Conservation (phyloP, 2,797 vertebrate genomes). For the Sebastes iracundus region DNA sequence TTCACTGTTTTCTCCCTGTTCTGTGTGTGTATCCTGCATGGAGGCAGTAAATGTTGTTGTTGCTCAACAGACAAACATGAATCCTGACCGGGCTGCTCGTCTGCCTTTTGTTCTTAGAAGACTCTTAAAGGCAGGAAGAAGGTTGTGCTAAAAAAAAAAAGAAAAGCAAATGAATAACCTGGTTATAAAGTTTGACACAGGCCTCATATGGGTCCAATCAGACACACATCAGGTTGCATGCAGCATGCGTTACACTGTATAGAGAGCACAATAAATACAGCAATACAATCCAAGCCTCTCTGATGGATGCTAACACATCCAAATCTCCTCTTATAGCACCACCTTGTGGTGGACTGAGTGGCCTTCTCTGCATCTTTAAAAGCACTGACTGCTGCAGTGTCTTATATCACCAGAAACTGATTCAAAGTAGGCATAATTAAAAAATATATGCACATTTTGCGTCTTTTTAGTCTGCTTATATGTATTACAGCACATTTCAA, state of each 20-base stretch:
- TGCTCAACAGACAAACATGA: slow-evolving; percentile 67
- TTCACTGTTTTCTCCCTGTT: slow-evolving; percentile 74
- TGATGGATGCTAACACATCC: slow-evolving; percentile 41
- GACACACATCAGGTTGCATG: slow-evolving; percentile 24
- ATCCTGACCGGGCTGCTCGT: slow-evolving; percentile 48
- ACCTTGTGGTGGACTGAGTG: slow-evolving; percentile 79
- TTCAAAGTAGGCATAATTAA: background rate
- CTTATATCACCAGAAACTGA: slow-evolving; percentile 16
- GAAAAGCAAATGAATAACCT: slow-evolving; percentile 38
- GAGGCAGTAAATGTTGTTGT: slow-evolving; percentile 76
- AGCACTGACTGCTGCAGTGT: slow-evolving; percentile 12
- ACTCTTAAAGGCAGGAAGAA: slow-evolving; percentile 44
- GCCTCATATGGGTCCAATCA: slow-evolving; percentile 46
- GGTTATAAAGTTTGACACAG: slow-evolving; percentile 34
- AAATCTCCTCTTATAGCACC: slow-evolving; percentile 84
- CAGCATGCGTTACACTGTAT: slow-evolving; percentile 37
- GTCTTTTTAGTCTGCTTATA: too few species aligned
- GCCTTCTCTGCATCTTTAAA: slow-evolving; percentile 6
- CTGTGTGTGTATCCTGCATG: slow-evolving; percentile 79
- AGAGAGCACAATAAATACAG: slow-evolving; percentile 49
- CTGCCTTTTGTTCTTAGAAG: slow-evolving; percentile 68
- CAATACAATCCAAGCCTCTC: slow-evolving; percentile 30
- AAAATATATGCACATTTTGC: background rate
- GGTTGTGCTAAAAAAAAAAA: slow-evolving; percentile 12
- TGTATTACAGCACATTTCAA: background rate